Evolutionary conservation across 2,797 vertebrate genomes (phyloP), one percentile per base, ranked within the genome.

Genomic region (Xenops minutus): DNA sequence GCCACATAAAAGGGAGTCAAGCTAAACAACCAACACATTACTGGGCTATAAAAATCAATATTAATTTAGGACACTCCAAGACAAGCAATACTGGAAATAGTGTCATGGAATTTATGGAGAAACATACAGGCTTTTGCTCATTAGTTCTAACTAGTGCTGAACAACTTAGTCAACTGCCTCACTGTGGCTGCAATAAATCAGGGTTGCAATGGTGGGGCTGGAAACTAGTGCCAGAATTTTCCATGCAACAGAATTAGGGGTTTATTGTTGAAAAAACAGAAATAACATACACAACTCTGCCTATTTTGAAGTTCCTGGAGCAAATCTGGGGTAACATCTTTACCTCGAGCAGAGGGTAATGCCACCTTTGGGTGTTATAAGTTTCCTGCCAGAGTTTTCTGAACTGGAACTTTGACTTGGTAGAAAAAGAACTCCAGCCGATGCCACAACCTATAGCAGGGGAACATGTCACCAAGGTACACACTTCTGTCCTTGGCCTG

Each of bases 401-500:
- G 26, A 19, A 14, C 36, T 41, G 36, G 26, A 61, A 21, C 21
- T 63, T 30, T 1, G 9, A 6, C 32, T 20, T 26, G 43, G 18
- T 6, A 13, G 26, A 26, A 24, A 24, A 20, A 29, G 10, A 49
- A 58, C 7, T 9, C 14, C 51, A 12, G 0, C 3, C 48, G 32
- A 3, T 83, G 37, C 34, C n/a, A 37, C 34, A 62, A 29, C 1
- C 23, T 12, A 2, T 0, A 24, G 43, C 34, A 49, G 55, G 22
- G 30, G 6, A n/a, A 6, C 3, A 10, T 7, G 55, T 11, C 43
- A 3, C 23, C 71, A 41, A 55, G 39, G 23, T 59, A 12, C 18
- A 27, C 6, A 14, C 7, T 0, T 4, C 43, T 39, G n/a, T 1
- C 49, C 4, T 0, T 2, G 8, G 12, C 1, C 18, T n/a, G 54